Evolutionary conservation across 2,113 vertebrate genomes (phyloP).

Genomic region (Chloropsis cyanopogon): DNA sequence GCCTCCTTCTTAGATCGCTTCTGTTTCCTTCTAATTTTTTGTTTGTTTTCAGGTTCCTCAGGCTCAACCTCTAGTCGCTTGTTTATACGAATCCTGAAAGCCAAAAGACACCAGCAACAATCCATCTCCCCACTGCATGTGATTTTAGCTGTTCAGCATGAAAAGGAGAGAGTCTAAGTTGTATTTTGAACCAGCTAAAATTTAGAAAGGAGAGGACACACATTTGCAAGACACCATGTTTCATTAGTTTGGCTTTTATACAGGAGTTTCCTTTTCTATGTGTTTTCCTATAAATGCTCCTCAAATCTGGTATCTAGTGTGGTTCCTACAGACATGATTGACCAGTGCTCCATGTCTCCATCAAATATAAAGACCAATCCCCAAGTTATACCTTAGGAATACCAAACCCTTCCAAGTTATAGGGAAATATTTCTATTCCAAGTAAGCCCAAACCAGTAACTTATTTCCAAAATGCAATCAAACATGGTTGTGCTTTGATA

Average conservation of each 20-base stretch:
- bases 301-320: not conserved
- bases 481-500: not conserved
- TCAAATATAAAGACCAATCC: not conserved
- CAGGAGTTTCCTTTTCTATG: not conserved
- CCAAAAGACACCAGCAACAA: not conserved
- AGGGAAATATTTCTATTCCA: not conserved
- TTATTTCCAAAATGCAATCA: not conserved
- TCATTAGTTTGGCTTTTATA: not conserved
- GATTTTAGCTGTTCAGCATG: not conserved
- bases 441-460: not conserved
- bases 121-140: fast-evolving
- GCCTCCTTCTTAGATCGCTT: constrained; percentile 76
- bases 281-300: not conserved
- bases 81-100: constrained; percentile 85
- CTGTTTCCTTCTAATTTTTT: constrained; percentile 76
- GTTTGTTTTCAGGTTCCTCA: constrained; percentile 76
- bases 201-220: not conserved
- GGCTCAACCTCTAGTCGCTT: constrained; percentile 83
- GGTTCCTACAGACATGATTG: not conserved
- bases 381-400: not conserved
- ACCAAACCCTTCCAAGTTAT: not conserved
- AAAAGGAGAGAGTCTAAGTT: not conserved
- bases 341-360: not conserved
- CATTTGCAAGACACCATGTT: not conserved
- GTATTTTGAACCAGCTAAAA: not conserved